A percentile compares a stretch with the other conserved stretches of the same genome.
phyloP scores from a whole-genome alignment of 2,888 invertebrate species.

The Napeogenes inachia region DNA sequence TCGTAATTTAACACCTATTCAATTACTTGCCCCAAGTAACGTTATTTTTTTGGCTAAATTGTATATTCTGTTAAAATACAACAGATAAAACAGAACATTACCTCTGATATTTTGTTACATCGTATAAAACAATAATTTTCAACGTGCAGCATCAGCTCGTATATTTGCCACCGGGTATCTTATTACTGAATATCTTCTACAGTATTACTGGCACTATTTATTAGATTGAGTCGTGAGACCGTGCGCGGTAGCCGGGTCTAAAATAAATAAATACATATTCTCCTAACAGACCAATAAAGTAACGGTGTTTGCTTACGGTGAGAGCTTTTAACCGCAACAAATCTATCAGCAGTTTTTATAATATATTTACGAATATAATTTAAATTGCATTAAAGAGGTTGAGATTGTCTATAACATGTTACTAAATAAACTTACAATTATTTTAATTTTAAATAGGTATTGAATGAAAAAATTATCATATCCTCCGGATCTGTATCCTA shows the following conservation, averaged over 20 bases:
- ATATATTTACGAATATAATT: background rate
- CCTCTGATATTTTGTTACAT: slow-evolving; percentile 26
- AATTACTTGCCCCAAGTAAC: background rate
- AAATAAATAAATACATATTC: slow-evolving; percentile 64
- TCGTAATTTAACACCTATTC: too few relatives aligned
- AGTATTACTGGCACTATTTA: slow-evolving; percentile 68
- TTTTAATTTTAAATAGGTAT: too few relatives aligned
- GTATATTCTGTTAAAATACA: slow-evolving; percentile 18
- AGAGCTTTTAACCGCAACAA: background rate
- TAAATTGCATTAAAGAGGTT: too few relatives aligned
- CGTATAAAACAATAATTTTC: slow-evolving; percentile 38
- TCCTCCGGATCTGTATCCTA: too few relatives aligned
- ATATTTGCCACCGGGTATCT: slow-evolving; percentile 64
- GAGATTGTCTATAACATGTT: too few relatives aligned
- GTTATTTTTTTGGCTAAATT: too few relatives aligned
- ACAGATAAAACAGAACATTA: slow-evolving; percentile 23
- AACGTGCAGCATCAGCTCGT: slow-evolving; percentile 40
- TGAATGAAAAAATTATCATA: too few relatives aligned
- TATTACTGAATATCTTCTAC: slow-evolving; percentile 64
- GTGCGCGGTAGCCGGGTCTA: slow-evolving; percentile 54
- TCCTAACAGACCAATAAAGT: slow-evolving; percentile 43
- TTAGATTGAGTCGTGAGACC: slow-evolving; percentile 75
- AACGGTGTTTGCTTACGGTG: slow-evolving; percentile 38
- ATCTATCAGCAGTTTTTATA: background rate
- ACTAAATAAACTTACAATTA: too few relatives aligned